These are phyloP conservation scores for Clarias batrachus DNA, from an alignment of 2,113 vertebrate species.

Conservation along the genomic window DNA sequence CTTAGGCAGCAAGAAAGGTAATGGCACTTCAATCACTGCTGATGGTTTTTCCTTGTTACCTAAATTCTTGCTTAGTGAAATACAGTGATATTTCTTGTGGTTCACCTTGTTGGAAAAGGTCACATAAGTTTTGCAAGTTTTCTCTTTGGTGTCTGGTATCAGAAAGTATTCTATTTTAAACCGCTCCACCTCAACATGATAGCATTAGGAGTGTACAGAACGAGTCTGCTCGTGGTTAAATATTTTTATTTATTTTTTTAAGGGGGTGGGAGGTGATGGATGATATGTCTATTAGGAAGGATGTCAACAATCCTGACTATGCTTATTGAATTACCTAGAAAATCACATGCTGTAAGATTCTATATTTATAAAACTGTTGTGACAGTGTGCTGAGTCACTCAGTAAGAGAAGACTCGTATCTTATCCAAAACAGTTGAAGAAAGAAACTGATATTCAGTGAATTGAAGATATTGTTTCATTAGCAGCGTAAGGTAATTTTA, in stretches of 20 bases:
- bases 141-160: conserved; percentile 47
- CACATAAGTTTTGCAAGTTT: conserved; percentile 36
- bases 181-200: neutral
- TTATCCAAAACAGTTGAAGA: neutral
- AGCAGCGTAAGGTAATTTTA: neutral
- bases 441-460: neutral
- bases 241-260: conserved; percentile 19
- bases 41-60: neutral
- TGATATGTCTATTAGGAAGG: conserved; percentile 10
- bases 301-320: conserved; percentile 19
- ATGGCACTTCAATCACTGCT: neutral
- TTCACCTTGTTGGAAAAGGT: conserved; percentile 33
- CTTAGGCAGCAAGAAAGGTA: neutral
- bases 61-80: conserved; percentile 6
- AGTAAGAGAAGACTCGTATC: neutral
- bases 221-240: neutral
- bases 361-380: neutral
- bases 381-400: neutral
- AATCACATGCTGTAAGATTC: neutral
- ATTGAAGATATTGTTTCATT: neutral
- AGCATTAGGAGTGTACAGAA: conserved; percentile 11
- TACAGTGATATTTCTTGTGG: neutral
- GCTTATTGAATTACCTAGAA: neutral
- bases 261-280: neutral
- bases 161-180: conserved; percentile 51